A percentile compares a stretch with the other conserved stretches of the same genome.
phyloP scores from a whole-genome alignment of 1,140 invertebrate genomes.

The Maconellicoccus hirsutus region DNA sequence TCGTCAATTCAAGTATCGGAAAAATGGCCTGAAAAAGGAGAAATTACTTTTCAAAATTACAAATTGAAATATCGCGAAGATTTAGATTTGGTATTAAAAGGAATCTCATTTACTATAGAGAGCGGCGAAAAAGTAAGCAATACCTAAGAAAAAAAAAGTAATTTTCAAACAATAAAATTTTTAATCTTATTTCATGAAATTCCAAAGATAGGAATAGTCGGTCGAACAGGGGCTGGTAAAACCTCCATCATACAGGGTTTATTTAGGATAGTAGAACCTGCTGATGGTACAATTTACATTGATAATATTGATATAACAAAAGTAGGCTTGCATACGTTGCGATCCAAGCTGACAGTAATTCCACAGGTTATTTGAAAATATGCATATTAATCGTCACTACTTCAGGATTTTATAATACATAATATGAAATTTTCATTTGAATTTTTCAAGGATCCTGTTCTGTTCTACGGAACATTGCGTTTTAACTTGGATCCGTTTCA shows the following conservation, averaged over 20 bases:
- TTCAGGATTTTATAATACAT: not conserved
- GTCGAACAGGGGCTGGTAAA: slow-evolving; percentile 73
- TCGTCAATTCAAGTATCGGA: slow-evolving; percentile 36
- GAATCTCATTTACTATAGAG: slow-evolving; percentile 54
- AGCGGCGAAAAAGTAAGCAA: slow-evolving; percentile 53
- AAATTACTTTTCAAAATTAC: slow-evolving; percentile 50
- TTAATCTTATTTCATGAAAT: not conserved
- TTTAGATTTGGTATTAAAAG: slow-evolving; percentile 55
- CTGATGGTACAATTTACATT: slow-evolving; percentile 71
- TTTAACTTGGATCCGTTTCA: slow-evolving; percentile 79
- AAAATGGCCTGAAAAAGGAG: slow-evolving; percentile 56
- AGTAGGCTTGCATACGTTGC: slow-evolving; percentile 77
- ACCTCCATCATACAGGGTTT: slow-evolving; percentile 68
- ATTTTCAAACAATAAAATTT: no score
- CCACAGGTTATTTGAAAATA: slow-evolving; percentile 46
- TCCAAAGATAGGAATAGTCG: slow-evolving; percentile 57
- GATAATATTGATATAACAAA: slow-evolving; percentile 77
- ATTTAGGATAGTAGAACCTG: slow-evolving; percentile 81
- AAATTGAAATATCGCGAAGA: slow-evolving; percentile 33
- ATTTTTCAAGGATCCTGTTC: slow-evolving; percentile 57
- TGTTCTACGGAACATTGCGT: slow-evolving; percentile 71
- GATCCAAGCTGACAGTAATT: slow-evolving; percentile 81
- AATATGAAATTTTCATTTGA: not conserved
- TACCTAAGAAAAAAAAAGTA: no score
- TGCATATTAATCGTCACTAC: not conserved